Conservation (phyloP, 2,888 invertebrate species). For the Morpho achilles region DNA sequence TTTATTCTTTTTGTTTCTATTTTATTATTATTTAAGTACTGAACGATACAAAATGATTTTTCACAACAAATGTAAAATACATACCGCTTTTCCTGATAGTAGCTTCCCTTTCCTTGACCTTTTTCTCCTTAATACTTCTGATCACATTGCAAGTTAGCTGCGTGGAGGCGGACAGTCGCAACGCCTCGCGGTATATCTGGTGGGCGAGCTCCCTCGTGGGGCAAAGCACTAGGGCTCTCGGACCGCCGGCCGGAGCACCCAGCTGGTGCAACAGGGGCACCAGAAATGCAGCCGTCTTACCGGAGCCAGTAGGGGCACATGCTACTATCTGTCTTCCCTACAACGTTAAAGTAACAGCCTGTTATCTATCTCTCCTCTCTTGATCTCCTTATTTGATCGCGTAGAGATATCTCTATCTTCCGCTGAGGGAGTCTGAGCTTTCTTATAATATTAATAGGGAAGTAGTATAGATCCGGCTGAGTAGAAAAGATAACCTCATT, state of each 20-base stretch:
- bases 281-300: constrained; percentile 97
- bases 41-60: background rate
- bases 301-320: constrained; percentile 98
- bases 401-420: too few relatives aligned
- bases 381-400: too few relatives aligned
- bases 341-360: too few relatives aligned
- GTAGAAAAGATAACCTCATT: too few relatives aligned
- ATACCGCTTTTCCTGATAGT: constrained; percentile 89
- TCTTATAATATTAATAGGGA: too few relatives aligned
- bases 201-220: constrained; percentile 96
- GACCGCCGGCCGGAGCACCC: constrained; percentile 84
- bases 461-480: too few relatives aligned
- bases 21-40: too few relatives aligned
- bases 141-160: constrained; percentile 88
- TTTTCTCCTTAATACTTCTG: constrained; percentile 86
- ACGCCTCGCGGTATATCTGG: constrained; percentile 91
- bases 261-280: constrained; percentile 91
- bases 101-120: constrained; percentile 85
- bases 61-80: background rate
- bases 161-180: constrained; percentile 85
- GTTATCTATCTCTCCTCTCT: too few relatives aligned
- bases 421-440: too few relatives aligned
- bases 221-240: constrained; percentile 92
- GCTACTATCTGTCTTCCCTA: constrained; percentile 91
- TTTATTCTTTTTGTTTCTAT: background rate